Evolutionary conservation across 2,888 invertebrate genomes (phyloP).

Genomic region (Cylloceria caligata): DNA sequence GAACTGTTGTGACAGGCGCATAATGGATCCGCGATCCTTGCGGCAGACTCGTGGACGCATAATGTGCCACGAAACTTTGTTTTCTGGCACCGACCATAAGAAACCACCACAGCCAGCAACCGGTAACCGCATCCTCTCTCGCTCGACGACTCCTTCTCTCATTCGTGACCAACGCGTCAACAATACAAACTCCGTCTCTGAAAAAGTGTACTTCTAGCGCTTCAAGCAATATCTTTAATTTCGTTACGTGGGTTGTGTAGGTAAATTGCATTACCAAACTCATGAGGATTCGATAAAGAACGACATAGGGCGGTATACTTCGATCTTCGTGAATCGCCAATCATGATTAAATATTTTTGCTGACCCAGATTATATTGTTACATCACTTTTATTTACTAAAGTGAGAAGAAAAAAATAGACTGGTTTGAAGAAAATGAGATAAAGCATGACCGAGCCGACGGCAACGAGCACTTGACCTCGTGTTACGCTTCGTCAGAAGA

Average conservation of each 20-base stretch:
- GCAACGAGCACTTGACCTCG: conserved; percentile 26
- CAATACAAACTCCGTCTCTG: conserved; percentile 55
- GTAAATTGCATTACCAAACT: conserved; percentile 74
- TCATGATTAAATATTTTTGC: conserved; percentile 27
- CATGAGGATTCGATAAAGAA: neutral
- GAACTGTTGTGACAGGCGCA: conserved; percentile 77
- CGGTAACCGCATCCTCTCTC: conserved; percentile 26
- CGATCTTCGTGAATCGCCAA: neutral
- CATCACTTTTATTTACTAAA: conserved; percentile 14
- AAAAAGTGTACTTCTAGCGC: conserved; percentile 11
- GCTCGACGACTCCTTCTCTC: neutral
- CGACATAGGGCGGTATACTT: neutral
- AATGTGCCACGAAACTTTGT: conserved; percentile 61
- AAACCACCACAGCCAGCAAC: conserved; percentile 65
- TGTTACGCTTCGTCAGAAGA: neutral
- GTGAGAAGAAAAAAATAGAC: neutral
- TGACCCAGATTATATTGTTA: conserved; percentile 23
- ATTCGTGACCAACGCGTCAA: conserved; percentile 21
- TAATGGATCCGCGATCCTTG: conserved; percentile 67
- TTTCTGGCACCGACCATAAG: conserved; percentile 66
- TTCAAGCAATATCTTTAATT: conserved; percentile 31
- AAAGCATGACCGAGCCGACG: conserved; percentile 50
- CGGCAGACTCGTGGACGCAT: conserved; percentile 42
- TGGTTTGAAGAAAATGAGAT: conserved; percentile 20
- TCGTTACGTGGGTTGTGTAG: conserved; percentile 62